Percentiles rank a stretch among this genome's conserved stretches.
These are phyloP conservation scores for Periplaneta americana DNA, from an alignment of 1,140 invertebrate genomes.

Conservation along the genomic window DNA sequence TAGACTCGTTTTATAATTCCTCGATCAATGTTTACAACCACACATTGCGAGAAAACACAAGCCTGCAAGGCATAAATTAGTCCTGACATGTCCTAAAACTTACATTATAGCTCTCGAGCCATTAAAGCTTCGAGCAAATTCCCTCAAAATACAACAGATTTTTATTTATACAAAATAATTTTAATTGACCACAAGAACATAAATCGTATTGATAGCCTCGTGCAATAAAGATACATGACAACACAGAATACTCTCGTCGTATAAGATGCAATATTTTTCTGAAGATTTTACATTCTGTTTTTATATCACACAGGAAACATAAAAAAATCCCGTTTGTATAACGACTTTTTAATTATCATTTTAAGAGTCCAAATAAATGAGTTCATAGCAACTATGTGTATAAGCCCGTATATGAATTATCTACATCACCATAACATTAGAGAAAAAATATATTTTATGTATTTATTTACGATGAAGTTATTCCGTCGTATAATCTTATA, in stretches of 20 bases:
- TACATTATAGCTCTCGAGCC: not conserved
- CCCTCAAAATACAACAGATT: not conserved
- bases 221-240: not conserved
- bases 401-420: not conserved
- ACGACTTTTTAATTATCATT: not conserved
- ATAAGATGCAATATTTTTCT: not conserved
- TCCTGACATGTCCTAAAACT: not conserved
- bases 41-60: not conserved
- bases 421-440: not conserved
- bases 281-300: not conserved
- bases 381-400: not conserved
- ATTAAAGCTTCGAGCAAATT: not conserved
- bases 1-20: too few relatives aligned
- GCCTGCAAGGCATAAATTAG: not conserved
- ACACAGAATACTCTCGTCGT: not conserved
- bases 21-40: not conserved
- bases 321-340: not conserved
- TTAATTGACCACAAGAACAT: not conserved
- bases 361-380: not conserved
- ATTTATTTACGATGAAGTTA: constrained; percentile 2
- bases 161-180: not conserved
- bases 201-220: not conserved
- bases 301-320: not conserved
- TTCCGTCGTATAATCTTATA: constrained; percentile 1
- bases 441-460: not conserved